Conservation (phyloP, 2,113 vertebrate genomes). For the Tor tambroides region DNA sequence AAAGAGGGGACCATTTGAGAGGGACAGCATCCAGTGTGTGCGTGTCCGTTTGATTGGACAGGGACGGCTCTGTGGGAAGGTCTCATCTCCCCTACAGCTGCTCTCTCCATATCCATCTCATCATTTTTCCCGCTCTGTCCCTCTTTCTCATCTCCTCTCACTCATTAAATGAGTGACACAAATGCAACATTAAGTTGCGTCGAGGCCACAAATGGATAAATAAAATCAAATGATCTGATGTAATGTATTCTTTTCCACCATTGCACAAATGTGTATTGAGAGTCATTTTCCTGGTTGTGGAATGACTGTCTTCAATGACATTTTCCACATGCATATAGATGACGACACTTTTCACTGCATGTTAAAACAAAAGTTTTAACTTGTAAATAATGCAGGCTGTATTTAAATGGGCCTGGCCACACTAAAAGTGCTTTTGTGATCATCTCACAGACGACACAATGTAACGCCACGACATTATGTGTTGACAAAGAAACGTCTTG, state of each 20-base stretch:
- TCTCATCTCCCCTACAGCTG: slow-evolving; percentile 85
- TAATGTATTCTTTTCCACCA: slow-evolving; percentile 74
- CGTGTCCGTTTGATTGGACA: slow-evolving; percentile 75
- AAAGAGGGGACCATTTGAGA: slow-evolving; percentile 63
- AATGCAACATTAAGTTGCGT: slow-evolving; percentile 82
- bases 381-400: slow-evolving; percentile 28
- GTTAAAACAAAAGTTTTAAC: slow-evolving; percentile 40
- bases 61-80: slow-evolving; percentile 81
- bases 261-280: slow-evolving; percentile 64
- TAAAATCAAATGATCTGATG: slow-evolving; percentile 80
- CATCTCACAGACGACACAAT: background rate
- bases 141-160: slow-evolving; percentile 34
- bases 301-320: slow-evolving; percentile 22
- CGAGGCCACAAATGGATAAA: slow-evolving; percentile 84
- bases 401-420: background rate
- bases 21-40: slow-evolving; percentile 77
- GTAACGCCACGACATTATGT: background rate
- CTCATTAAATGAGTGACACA: slow-evolving; percentile 82
- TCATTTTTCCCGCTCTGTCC: slow-evolving; percentile 57
- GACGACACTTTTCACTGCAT: background rate
- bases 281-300: slow-evolving; percentile 32
- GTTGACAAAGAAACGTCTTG: background rate
- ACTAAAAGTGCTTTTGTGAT: background rate
- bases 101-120: slow-evolving; percentile 74
- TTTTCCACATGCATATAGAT: slow-evolving; percentile 9